A percentile compares a stretch with the other conserved stretches of the same genome.
These are phyloP conservation scores for Pongo abelii DNA, from an alignment of 2,113 vertebrate species.

Conservation along the genomic window DNA sequence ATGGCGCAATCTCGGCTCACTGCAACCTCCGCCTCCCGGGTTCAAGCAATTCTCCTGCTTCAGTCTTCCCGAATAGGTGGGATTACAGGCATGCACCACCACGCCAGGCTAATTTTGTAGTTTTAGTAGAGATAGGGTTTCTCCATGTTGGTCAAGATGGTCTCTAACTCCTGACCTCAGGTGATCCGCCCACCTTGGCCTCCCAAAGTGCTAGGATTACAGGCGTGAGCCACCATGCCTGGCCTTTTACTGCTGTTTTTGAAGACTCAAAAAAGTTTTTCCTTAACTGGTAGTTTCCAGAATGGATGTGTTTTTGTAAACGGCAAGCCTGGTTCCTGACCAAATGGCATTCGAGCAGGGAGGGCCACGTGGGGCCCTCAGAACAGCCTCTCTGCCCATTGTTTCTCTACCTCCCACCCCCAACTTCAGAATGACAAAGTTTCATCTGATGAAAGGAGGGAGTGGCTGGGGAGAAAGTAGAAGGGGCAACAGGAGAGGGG, in stretches of 20 bases:
- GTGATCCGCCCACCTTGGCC: too few species aligned
- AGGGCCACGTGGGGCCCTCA: neutral
- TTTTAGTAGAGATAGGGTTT: too few species aligned
- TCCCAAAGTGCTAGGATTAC: too few species aligned
- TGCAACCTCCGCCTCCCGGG: too few species aligned
- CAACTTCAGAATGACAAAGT: neutral
- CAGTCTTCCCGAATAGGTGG: too few species aligned
- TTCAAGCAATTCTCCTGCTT: too few species aligned
- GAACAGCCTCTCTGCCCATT: neutral
- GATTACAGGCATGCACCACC: too few species aligned
- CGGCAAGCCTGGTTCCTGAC: slow-evolving; percentile 34
- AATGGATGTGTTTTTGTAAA: slow-evolving; percentile 47
- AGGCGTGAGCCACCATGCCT: too few species aligned
- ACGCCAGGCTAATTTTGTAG: too few species aligned
- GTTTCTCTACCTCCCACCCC: neutral
- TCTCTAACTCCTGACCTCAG: too few species aligned
- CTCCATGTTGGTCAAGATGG: too few species aligned
- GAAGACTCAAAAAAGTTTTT: slow-evolving; percentile 1
- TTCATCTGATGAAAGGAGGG: neutral
- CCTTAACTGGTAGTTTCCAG: neutral
- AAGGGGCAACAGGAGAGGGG: neutral
- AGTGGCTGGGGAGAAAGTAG: neutral
- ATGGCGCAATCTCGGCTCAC: too few species aligned
- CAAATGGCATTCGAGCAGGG: slow-evolving; percentile 19
- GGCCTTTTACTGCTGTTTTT: neutral